Evolutionary conservation across 2,888 invertebrate genomes (phyloP).

Genomic region (Cybosia mesomella): DNA sequence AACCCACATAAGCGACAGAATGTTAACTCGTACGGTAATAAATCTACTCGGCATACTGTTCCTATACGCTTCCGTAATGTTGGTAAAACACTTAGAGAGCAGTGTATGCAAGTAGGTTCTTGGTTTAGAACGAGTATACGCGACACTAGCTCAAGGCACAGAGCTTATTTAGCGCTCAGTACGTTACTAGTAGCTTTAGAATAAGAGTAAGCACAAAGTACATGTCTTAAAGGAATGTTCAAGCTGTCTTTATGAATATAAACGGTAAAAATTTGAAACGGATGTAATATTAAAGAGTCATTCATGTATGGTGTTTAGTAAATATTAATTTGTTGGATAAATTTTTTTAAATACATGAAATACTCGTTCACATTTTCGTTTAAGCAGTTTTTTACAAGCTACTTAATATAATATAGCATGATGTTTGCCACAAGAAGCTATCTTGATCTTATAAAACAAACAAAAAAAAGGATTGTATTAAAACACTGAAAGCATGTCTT

Average conservation of each 20-base stretch:
- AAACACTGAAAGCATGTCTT: constrained; percentile 37
- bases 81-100: constrained; percentile 55
- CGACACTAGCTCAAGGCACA: constrained; percentile 67
- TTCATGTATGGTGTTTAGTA: background rate
- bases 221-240: constrained; percentile 1
- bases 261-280: background rate
- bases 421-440: constrained; percentile 4
- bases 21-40: constrained; percentile 50
- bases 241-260: background rate
- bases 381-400: background rate
- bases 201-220: constrained; percentile 47
- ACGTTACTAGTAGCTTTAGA: constrained; percentile 78
- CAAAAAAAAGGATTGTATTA: constrained; percentile 20
- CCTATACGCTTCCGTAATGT: constrained; percentile 61
- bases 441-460: background rate
- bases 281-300: background rate
- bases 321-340: background rate
- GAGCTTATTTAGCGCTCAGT: constrained; percentile 77
- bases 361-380: background rate
- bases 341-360: background rate
- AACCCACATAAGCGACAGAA: constrained; percentile 34
- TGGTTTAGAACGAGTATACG: constrained; percentile 69
- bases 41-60: constrained; percentile 54
- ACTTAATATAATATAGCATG: constrained; percentile 7
- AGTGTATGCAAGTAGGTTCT: constrained; percentile 54